Evolutionary conservation across 2,113 vertebrate species (phyloP), one percentile per base, ranked within the genome.

Genomic region (Halcyon malimbica): DNA sequence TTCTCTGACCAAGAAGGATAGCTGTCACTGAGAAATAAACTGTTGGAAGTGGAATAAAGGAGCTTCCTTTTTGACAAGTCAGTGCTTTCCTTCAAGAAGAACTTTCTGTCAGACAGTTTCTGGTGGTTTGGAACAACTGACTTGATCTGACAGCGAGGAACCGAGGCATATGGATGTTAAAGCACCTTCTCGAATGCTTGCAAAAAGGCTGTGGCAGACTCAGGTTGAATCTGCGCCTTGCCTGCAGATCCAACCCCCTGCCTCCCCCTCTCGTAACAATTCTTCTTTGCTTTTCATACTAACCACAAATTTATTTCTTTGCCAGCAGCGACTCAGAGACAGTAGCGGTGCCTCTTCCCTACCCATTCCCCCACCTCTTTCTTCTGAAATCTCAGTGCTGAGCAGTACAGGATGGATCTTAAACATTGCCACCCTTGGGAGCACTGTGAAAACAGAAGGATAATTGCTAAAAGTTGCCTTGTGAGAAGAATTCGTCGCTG

Each of bases 111-210:
- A 94, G 80, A 5, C 41, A 14, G 5, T 28, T 93, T 87, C 53
- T 75, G 39, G 44, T 68, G 80, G 53, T 73, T 29, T 87, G 89
- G 73, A 46, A 33, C 54, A 56, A 62, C 68, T 67, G 89, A 46
- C 81, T 91, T 0, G 0, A 18, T 51, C 74, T 84, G 94, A 84
- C 89, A 91, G 62, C 3, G 1, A 94, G 78, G 83, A 91, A 18
- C 35, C 5, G 6, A 84, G 65, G 78, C 81, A 82, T 53, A 51
- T 48, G 81, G 86, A 74, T 1, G 5, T 60, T 42, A 74, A 89
- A 60, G 31, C 64, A 57, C 42, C 2, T 23, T 89, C 35, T 23
- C 0, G 0, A 54, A 59, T 0, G 2, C 0, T 0, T 25, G 42
- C 17, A 39, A 65, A 81, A 35, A 63, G 28, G 10, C 39, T 37